Base-by-base conservation (phyloP, 1,140 invertebrate species). In the Drosophila busckii region DNA sequence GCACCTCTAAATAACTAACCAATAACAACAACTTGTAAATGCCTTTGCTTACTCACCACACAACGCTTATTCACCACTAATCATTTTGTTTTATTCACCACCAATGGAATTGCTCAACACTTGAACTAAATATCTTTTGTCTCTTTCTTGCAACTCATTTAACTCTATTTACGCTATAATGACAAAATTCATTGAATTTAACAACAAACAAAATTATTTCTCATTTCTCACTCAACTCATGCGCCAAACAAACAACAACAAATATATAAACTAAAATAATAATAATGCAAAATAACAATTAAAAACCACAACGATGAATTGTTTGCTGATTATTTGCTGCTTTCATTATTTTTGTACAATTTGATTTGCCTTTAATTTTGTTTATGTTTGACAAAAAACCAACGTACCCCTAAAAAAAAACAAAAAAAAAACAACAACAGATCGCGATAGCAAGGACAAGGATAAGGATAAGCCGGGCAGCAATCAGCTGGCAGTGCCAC, bases 371-470 rank as follows among this genome's bases (percentile, higher is more conserved):
- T 50, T 38, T 41, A 6, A 9, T 35, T 59, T 60, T 40, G 2
- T 20, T 42, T 55, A 48, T 17, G 4, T 10, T 37, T 55, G 38
- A 16, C 6, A 10, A 28, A 15, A 25, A 34, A 37, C 12, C 22
- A 20, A 23, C 28, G n/a, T n/a, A n/a, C n/a, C 49, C 32, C 31
- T 3, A 54, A 23, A 40, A 31, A 42, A 17, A 35, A 40, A 10
- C 13, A 58, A 9, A 35, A 22, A 20, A 25, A 55, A 38, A 41
- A 31, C 40, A 19, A 45, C 31, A 37, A 26, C 48, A 93, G 93
- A 92, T 89, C 92, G 93, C 89, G 91, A 93, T 84, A 90, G 90
- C 35, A 92, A 92, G 91, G 94, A 94, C 58, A 95, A 94, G 87
- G 94, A 95, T 29, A 94, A 94, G 80, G 94, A 94, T 7, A 94